Evolutionary conservation across 2,888 invertebrate species (phyloP), one percentile per base, ranked within the genome.

Genomic region (Xanthorhoe spadicearia): DNA sequence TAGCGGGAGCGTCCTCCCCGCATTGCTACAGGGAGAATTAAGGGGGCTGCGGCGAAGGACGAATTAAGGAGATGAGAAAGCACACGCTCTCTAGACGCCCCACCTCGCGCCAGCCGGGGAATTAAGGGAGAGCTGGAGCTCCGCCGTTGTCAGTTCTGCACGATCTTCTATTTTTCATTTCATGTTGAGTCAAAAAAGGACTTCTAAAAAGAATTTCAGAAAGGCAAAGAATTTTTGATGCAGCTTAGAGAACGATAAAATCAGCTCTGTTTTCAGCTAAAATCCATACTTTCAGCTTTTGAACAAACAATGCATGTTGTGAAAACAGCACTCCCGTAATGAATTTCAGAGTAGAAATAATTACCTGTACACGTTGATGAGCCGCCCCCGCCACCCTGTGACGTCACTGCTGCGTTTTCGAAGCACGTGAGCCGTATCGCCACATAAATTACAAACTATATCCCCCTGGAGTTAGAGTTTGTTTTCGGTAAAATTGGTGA

Each of bases 61-160:
- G 91, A 93, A 92, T 92, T 93, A 92, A 93, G 93, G 92, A 93
- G 93, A 92, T 92, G 92, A 92, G 92, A 92, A 91, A 92, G 92
- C 90, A 89, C 89, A 88, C 90, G 89, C 89, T 92, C 91, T 90
- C 89, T 90, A 91, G 91, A 87, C 89, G 86, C 86, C 87, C 87
- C 87, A 86, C 88, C 87, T 88, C 86, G 82, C 82, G 80, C 84
- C 83, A 83, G 83, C 83, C 85, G 84, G 86, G 88, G 89, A 89
- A 90, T 90, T 89, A 89, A 85, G 85, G 83, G 82, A 84, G 74
- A 75, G 74, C 71, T 68, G 69, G 71, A 72, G 72, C 73, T 68
- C 58, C 65, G 54, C 70, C 68, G 71, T 71, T 67, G 72, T 64
- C 68, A 66, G 66, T 68, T 68, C 68, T 71, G 55, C 64, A 61